A percentile compares a stretch with the other conserved stretches of the same genome.
These are phyloP conservation scores for Catharus bicknelli DNA, from an alignment of 2,113 vertebrate species.

Conservation along the genomic window DNA sequence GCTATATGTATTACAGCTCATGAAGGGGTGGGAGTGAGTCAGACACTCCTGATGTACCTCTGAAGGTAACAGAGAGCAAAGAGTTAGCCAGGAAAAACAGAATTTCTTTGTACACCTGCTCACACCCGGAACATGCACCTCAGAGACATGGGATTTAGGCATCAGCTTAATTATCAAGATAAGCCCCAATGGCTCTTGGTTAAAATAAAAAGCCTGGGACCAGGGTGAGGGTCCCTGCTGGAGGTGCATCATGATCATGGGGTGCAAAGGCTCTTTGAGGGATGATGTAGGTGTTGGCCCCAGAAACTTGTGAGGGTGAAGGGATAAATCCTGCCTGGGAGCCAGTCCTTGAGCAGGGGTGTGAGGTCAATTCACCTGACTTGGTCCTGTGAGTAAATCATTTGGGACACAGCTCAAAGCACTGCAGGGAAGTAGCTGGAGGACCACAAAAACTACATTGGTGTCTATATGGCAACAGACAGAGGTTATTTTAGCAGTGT, in stretches of 20 bases:
- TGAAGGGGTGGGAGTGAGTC: background rate
- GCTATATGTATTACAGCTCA: background rate
- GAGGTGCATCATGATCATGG: background rate
- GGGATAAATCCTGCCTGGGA: background rate
- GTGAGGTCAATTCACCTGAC: background rate
- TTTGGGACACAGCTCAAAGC: background rate
- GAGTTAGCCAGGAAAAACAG: background rate
- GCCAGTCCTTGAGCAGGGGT: background rate
- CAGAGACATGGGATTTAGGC: background rate
- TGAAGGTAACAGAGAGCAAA: background rate
- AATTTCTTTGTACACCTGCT: background rate
- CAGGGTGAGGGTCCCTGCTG: background rate
- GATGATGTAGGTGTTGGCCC: background rate
- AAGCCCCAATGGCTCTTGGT: background rate
- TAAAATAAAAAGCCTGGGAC: background rate
- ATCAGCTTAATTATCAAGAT: background rate
- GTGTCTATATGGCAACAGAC: constrained; percentile 14
- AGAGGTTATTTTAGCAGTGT: constrained; percentile 24
- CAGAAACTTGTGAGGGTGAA: background rate
- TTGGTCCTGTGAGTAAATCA: background rate
- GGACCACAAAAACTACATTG: background rate
- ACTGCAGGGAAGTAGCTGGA: background rate
- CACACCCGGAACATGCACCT: background rate
- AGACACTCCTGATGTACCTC: background rate
- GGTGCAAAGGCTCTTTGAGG: background rate